Evolutionary conservation across 2,888 invertebrate species (phyloP).

Genomic region (Drosophila seclusa): DNA sequence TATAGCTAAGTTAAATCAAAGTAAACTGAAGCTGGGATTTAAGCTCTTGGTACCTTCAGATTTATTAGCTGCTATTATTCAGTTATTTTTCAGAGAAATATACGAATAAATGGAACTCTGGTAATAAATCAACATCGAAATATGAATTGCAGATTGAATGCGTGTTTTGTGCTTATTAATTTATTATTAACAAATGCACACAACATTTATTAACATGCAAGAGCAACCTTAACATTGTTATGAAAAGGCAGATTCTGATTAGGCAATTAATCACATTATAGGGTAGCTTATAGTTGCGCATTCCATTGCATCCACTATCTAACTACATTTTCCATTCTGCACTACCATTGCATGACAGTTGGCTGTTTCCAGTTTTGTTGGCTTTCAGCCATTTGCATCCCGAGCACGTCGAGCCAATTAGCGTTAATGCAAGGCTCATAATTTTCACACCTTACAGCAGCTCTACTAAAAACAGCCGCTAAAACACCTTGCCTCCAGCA

Average conservation of each 20-base stretch:
- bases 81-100: background rate
- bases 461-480: conserved; percentile 20
- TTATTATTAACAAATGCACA: background rate
- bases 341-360: conserved; percentile 11
- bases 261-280: background rate
- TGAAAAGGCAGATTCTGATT: background rate
- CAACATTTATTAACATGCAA: background rate
- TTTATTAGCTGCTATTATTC: background rate
- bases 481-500: conserved; percentile 3
- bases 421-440: conserved; percentile 70
- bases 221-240: background rate
- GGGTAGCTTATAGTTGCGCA: background rate
- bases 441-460: conserved; percentile 70
- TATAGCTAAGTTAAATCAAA: background rate
- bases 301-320: background rate
- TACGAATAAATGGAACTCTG: accelerated
- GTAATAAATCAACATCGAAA: background rate
- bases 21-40: background rate
- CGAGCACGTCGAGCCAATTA: conserved; percentile 59
- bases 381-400: conserved; percentile 42
- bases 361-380: background rate
- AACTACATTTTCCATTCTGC: conserved; percentile 2
- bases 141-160: background rate
- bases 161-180: background rate
- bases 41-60: background rate